These are phyloP conservation scores for Dicrurus megarhynchus DNA, from an alignment of 2,113 vertebrate genomes.

Conservation along the genomic window DNA sequence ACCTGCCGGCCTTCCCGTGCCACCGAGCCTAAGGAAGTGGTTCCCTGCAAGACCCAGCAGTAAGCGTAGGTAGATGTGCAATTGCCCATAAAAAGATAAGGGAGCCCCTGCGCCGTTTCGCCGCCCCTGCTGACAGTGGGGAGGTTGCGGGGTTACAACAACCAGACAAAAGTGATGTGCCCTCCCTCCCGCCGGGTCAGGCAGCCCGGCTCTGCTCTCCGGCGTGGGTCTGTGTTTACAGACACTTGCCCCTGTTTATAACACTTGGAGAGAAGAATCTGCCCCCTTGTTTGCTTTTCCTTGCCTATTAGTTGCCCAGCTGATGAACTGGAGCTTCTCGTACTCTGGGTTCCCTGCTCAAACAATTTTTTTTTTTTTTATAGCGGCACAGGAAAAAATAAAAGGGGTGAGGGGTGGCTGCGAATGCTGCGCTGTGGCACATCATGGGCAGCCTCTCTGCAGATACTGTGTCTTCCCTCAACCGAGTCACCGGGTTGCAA, in stretches of 20 bases:
- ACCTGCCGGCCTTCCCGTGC: not conserved
- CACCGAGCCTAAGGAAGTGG: not conserved
- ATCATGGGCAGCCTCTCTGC: not conserved
- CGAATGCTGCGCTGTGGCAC: not conserved
- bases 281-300: constrained; percentile 1
- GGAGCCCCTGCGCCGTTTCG: constrained; percentile 4
- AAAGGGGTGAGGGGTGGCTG: not conserved
- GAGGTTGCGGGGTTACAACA: constrained; percentile 79
- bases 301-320: not conserved
- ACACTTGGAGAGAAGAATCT: not conserved
- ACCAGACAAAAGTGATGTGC: constrained; percentile 75
- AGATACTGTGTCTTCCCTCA: not conserved
- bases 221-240: constrained; percentile 63
- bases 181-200: constrained; percentile 76
- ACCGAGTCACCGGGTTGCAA: not conserved
- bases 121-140: constrained; percentile 45
- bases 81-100: constrained; percentile 47
- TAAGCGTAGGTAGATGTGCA: constrained; percentile 8
- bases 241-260: constrained; percentile 78
- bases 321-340: not conserved
- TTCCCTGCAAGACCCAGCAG: not conserved
- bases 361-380: not conserved
- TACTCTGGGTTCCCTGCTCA: not conserved
- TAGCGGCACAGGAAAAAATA: not conserved
- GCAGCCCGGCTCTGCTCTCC: constrained; percentile 25